phyloP scores from a whole-genome alignment of 2,888 invertebrate species.

The Leptogaster cylindrica region DNA sequence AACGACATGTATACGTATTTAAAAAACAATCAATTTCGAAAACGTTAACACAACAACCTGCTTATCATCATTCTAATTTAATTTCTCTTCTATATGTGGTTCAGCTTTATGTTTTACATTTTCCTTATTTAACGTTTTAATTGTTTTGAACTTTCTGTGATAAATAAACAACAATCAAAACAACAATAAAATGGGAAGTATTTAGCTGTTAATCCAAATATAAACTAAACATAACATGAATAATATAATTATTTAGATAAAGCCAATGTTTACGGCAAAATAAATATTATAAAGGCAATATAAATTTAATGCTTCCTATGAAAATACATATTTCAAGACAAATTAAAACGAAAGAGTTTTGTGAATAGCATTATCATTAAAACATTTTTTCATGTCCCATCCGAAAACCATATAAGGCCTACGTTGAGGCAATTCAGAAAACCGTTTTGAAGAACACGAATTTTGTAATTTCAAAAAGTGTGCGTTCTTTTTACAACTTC shows the following conservation, averaged over 20 bases:
- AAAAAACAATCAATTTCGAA: too few species aligned
- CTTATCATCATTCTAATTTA: slow-evolving; percentile 60
- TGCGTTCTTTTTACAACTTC: too few species aligned
- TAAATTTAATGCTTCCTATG: not conserved
- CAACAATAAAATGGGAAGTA: slow-evolving; percentile 47
- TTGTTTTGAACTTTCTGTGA: slow-evolving; percentile 52
- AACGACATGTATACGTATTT: too few species aligned
- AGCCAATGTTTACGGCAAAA: slow-evolving; percentile 18
- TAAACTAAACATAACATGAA: slow-evolving; percentile 18
- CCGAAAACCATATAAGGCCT: too few species aligned
- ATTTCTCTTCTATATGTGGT: slow-evolving; percentile 63
- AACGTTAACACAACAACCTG: slow-evolving; percentile 42
- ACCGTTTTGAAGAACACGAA: too few species aligned
- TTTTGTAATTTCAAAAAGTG: too few species aligned
- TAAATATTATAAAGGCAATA: slow-evolving; percentile 32
- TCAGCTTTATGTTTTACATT: slow-evolving; percentile 59
- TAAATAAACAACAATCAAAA: slow-evolving; percentile 51
- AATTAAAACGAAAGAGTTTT: not conserved
- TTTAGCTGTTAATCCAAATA: slow-evolving; percentile 41
- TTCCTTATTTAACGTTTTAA: slow-evolving; percentile 28
- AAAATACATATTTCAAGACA: not conserved
- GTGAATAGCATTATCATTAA: too few species aligned
- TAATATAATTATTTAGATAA: slow-evolving; percentile 2
- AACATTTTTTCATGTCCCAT: too few species aligned
- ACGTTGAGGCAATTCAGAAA: too few species aligned